Evolutionary conservation across 2,113 vertebrate genomes (phyloP).

Genomic region (Podarcis raffonei): DNA sequence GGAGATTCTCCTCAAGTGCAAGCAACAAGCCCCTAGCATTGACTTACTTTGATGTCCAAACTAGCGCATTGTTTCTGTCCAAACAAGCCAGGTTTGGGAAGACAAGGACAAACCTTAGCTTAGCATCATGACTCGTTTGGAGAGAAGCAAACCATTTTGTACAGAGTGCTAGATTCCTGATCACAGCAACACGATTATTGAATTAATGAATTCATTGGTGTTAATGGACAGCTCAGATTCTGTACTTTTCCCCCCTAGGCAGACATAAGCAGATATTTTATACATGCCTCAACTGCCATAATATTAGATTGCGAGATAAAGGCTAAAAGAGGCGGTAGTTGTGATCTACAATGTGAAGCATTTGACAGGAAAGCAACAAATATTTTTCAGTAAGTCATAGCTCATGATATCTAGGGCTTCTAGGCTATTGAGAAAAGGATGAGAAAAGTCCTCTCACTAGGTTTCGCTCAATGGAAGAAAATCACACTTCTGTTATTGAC

Average conservation of each 20-base stretch:
- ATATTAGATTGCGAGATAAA: neutral
- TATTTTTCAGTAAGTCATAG: neutral
- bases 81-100: neutral
- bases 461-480: neutral
- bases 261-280: neutral
- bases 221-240: neutral
- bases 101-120: neutral
- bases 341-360: neutral
- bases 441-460: neutral
- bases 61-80: neutral
- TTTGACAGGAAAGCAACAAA: neutral
- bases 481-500: rapidly evolving
- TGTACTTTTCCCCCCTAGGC: neutral
- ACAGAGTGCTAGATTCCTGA: neutral
- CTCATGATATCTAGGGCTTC: neutral
- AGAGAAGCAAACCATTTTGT: neutral
- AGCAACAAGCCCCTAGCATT: too few relatives aligned
- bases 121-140: neutral
- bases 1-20: too few relatives aligned
- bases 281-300: neutral
- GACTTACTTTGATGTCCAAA: too few relatives aligned
- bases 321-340: neutral
- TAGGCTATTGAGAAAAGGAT: neutral
- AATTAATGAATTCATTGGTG: too few relatives aligned
- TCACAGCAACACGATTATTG: neutral